These are phyloP conservation scores for Drosophila tripunctata DNA, from an alignment of 2,888 invertebrate genomes.

Conservation along the genomic window DNA sequence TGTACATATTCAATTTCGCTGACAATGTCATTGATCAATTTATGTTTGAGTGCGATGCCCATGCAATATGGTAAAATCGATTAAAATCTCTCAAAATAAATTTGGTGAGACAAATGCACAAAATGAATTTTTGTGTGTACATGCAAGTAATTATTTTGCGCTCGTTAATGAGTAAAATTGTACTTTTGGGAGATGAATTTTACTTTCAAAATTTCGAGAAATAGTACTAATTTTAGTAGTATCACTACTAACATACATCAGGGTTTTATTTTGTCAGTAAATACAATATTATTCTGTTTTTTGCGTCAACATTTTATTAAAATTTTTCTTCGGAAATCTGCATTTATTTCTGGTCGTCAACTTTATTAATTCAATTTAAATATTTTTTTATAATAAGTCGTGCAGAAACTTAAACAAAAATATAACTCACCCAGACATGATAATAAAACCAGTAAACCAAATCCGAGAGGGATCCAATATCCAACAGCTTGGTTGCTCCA, in stretches of 20 bases:
- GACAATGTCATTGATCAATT: slow-evolving; percentile 28
- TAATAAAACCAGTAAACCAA: slow-evolving; percentile 36
- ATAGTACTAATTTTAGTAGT: neutral
- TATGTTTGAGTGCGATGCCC: slow-evolving; percentile 16
- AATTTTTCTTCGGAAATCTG: neutral
- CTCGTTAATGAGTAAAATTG: neutral
- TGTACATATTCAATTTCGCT: slow-evolving; percentile 14
- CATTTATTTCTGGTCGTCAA: neutral
- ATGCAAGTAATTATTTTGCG: neutral
- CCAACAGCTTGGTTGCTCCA: slow-evolving; percentile 25
- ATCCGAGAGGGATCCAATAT: slow-evolving; percentile 17
- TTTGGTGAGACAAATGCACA: slow-evolving; percentile 1
- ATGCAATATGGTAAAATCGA: slow-evolving; percentile 15
- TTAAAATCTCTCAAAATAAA: slow-evolving; percentile 26
- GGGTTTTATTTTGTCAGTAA: neutral
- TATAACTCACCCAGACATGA: slow-evolving; percentile 59
- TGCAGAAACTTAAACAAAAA: no score
- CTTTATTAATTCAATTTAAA: neutral
- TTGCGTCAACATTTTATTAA: neutral
- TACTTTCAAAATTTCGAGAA: neutral
- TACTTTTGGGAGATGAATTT: neutral
- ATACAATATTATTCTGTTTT: neutral
- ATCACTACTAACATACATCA: neutral
- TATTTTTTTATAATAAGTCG: no score
- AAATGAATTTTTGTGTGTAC: neutral